Evolutionary conservation across 2,113 vertebrate genomes (phyloP).

Genomic region (Mus spicilegus): DNA sequence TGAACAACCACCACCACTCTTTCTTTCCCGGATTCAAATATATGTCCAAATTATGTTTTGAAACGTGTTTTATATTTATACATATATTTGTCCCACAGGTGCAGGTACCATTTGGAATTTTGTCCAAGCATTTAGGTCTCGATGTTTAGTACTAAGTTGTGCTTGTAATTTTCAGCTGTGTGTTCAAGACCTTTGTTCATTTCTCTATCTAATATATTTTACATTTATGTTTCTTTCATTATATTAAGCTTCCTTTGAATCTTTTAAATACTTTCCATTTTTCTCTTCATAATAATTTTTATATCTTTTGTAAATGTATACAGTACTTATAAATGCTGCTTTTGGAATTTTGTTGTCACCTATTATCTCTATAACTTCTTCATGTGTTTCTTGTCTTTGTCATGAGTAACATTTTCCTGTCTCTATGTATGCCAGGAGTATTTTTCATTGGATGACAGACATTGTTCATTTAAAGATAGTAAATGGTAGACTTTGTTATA

Average conservation of each 20-base stretch:
- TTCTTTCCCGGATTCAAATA: neutral
- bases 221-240: neutral
- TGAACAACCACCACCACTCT: neutral
- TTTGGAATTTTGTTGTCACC: neutral
- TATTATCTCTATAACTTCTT: neutral
- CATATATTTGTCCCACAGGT: neutral
- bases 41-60: too few species aligned
- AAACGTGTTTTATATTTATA: too few species aligned
- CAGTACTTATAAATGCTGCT: neutral
- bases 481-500: neutral
- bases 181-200: neutral
- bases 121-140: neutral
- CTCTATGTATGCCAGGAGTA: neutral
- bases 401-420: neutral
- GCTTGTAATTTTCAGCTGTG: neutral
- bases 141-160: neutral
- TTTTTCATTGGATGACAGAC: neutral
- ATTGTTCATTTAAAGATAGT: neutral
- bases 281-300: neutral
- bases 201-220: too few species aligned
- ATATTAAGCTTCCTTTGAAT: neutral
- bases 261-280: neutral
- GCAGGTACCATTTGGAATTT: neutral
- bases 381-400: neutral
- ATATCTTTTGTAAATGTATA: neutral